These are phyloP conservation scores for Trichechus manatus DNA, from an alignment of 2,113 vertebrate species.

Conservation along the genomic window DNA sequence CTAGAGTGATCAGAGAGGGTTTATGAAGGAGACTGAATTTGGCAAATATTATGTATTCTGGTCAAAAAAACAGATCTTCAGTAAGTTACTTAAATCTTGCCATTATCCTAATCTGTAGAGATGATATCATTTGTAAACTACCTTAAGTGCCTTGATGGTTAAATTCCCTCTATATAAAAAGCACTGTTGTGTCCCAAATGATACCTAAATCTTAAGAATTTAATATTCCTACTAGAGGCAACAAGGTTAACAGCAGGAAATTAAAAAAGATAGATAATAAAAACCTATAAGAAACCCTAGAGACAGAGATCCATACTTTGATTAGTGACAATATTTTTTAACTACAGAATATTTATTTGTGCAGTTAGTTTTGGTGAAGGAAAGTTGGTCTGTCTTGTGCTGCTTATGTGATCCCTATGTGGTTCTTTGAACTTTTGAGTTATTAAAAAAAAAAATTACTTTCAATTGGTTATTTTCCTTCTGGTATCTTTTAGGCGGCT, in stretches of 20 bases:
- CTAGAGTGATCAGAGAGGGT: not conserved
- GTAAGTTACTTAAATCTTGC: not conserved
- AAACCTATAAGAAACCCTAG: not conserved
- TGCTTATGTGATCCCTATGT: not conserved
- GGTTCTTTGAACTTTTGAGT: not conserved
- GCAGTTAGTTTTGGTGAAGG: constrained; percentile 30
- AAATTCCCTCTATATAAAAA: not conserved
- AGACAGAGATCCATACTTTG: not conserved
- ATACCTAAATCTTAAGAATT: not conserved
- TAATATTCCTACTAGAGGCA: not conserved
- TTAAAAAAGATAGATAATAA: constrained; percentile 18
- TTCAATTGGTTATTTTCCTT: not conserved
- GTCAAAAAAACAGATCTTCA: constrained; percentile 20
- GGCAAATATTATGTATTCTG: not conserved
- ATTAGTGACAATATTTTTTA: constrained; percentile 41
- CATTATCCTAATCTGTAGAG: not conserved
- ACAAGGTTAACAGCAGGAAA: not conserved
- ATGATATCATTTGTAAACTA: not conserved
- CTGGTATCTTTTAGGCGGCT: constrained; percentile 16
- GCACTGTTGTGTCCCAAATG: not conserved
- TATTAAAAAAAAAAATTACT: not conserved
- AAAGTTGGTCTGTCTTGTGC: not conserved
- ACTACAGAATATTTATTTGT: constrained; percentile 10
- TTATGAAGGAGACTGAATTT: not conserved
- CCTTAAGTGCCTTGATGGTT: not conserved